Percentiles rank a stretch among this genome's conserved stretches.
phyloP scores from a whole-genome alignment of 2,113 vertebrate species.

The Rhinopomastus cyanomelas region DNA sequence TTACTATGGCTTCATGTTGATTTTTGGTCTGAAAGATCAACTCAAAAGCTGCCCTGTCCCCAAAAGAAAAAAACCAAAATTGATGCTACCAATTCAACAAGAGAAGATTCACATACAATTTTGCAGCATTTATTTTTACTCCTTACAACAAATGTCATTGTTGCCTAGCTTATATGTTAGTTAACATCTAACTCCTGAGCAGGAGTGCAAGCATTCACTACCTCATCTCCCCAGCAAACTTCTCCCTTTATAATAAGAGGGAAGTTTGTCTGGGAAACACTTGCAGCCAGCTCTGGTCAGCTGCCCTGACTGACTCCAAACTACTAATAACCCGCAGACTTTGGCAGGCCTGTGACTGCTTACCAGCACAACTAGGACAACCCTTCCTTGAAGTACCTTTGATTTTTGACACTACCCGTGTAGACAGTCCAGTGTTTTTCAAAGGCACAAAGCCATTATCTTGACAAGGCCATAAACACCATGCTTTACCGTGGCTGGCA shows the following conservation, averaged over 20 bases:
- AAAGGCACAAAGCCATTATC: background rate
- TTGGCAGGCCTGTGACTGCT: no score
- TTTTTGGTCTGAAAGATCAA: background rate
- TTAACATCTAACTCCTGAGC: background rate
- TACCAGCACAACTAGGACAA: no score
- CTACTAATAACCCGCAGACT: no score
- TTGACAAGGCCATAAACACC: background rate
- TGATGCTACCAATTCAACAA: background rate
- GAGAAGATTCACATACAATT: background rate
- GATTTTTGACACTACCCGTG: background rate
- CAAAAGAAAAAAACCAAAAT: background rate
- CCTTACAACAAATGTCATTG: background rate
- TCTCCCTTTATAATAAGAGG: no score
- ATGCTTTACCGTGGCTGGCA: rapidly evolving
- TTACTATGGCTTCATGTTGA: background rate
- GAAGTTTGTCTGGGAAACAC: no score
- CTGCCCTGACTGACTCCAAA: no score
- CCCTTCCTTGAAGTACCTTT: background rate
- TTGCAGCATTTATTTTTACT: background rate
- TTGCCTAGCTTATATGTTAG: background rate
- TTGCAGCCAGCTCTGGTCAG: no score
- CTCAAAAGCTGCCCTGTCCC: background rate
- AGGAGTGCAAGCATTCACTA: no score
- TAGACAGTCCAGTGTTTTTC: background rate
- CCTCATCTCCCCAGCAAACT: no score